Conservation (phyloP, 2,797 vertebrate species). For the Pagetopsis macropterus region DNA sequence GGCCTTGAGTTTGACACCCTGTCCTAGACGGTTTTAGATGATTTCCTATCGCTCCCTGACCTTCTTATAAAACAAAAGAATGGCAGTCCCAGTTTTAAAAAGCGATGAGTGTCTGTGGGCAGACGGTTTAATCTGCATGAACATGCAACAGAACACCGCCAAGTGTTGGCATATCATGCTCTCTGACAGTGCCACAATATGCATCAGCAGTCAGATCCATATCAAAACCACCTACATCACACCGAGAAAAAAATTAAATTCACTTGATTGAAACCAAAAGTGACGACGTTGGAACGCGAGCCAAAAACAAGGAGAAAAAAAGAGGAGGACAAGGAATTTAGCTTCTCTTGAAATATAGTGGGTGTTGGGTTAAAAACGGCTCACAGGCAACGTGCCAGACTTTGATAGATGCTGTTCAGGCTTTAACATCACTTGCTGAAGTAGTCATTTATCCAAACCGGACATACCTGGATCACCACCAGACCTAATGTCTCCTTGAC, state of each 20-base stretch:
- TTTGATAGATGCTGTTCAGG: conserved; percentile 74
- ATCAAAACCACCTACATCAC: conserved; percentile 59
- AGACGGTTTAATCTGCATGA: conserved; percentile 48
- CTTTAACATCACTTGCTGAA: conserved; percentile 70
- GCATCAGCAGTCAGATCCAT: conserved; percentile 64
- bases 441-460: conserved; percentile 70
- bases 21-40: conserved; percentile 26
- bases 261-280: conserved; percentile 60
- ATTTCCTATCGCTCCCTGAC: conserved; percentile 47
- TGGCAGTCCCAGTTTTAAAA: conserved; percentile 23
- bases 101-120: conserved; percentile 36
- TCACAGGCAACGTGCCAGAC: conserved; percentile 69
- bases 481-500: conserved; percentile 64
- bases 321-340: conserved; percentile 39
- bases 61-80: conserved; percentile 44
- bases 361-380: conserved; percentile 63
- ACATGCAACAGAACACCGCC: conserved; percentile 43
- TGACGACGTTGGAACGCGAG: conserved; percentile 36
- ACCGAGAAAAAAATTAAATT: conserved; percentile 36
- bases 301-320: conserved; percentile 32
- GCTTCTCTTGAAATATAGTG: conserved; percentile 59
- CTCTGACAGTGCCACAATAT: conserved; percentile 49
- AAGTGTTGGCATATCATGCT: conserved; percentile 59
- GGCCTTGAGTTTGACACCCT: too few species aligned
- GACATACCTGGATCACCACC: conserved; percentile 68